A percentile compares a stretch with the other conserved stretches of the same genome.
phyloP scores from a whole-genome alignment of 2,888 invertebrate genomes.

The Malthinus seriepunctatus region DNA sequence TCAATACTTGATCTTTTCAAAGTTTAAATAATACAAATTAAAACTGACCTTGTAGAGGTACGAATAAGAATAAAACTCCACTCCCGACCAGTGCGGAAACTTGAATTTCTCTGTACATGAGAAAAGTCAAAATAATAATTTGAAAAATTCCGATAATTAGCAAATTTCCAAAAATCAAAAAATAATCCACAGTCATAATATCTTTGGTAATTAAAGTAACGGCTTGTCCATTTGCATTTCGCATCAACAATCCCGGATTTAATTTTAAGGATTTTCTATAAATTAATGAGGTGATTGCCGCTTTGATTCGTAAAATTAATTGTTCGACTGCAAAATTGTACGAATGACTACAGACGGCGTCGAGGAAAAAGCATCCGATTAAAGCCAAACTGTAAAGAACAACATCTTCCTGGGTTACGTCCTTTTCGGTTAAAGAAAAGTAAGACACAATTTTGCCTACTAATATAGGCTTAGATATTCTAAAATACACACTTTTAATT shows the following conservation, averaged over 20 bases:
- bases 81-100: slow-evolving; percentile 57
- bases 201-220: slow-evolving; percentile 71
- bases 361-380: slow-evolving; percentile 59
- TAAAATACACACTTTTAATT: slow-evolving; percentile 42
- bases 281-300: slow-evolving; percentile 72
- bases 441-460: slow-evolving; percentile 68
- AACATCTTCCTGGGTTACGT: slow-evolving; percentile 60
- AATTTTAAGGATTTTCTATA: slow-evolving; percentile 72
- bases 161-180: slow-evolving; percentile 76
- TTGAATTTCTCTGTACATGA: slow-evolving; percentile 63
- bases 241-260: slow-evolving; percentile 78
- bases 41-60: slow-evolving; percentile 47
- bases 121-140: slow-evolving; percentile 67
- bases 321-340: slow-evolving; percentile 73
- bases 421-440: slow-evolving; percentile 60
- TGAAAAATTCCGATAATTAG: slow-evolving; percentile 79
- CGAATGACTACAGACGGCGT: slow-evolving; percentile 69
- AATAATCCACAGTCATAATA: slow-evolving; percentile 82
- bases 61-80: slow-evolving; percentile 51
- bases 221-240: slow-evolving; percentile 70
- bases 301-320: slow-evolving; percentile 70
- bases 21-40: neutral
- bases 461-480: slow-evolving; percentile 66
- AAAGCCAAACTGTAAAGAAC: slow-evolving; percentile 70
- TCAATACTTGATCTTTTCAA: neutral